A percentile compares a stretch with the other conserved stretches of the same genome.
phyloP scores from a whole-genome alignment of 2,113 vertebrate species.

The Emydocephalus ijimae region DNA sequence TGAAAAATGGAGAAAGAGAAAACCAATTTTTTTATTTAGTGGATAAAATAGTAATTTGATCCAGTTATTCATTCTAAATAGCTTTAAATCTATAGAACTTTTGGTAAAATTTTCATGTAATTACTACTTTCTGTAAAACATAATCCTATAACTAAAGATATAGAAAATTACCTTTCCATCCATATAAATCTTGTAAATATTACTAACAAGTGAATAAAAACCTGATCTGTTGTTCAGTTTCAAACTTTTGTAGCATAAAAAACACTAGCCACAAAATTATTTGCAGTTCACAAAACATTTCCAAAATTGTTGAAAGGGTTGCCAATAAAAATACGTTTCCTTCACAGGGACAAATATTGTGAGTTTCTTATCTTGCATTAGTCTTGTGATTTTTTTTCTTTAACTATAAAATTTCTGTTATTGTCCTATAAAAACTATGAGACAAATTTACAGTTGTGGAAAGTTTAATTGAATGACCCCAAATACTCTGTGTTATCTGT shows the following conservation, averaged over 20 bases:
- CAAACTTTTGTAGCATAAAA: neutral
- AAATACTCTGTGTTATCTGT: neutral
- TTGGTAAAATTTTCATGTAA: neutral
- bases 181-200: neutral
- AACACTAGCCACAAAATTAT: neutral
- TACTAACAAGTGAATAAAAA: neutral
- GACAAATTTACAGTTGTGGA: neutral
- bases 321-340: neutral
- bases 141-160: neutral
- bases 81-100: neutral
- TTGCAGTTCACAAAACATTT: neutral
- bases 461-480: neutral
- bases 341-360: neutral
- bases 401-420: neutral
- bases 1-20: neutral
- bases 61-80: neutral
- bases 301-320: neutral
- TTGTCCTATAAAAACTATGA: neutral
- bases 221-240: neutral
- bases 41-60: neutral
- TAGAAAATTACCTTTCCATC: neutral
- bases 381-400: neutral
- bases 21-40: neutral
- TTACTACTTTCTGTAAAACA: neutral
- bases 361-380: neutral